Percentiles rank a stretch among this genome's conserved stretches.
Conservation (phyloP, 2,888 invertebrate species). For the Bimastos eiseni region DNA sequence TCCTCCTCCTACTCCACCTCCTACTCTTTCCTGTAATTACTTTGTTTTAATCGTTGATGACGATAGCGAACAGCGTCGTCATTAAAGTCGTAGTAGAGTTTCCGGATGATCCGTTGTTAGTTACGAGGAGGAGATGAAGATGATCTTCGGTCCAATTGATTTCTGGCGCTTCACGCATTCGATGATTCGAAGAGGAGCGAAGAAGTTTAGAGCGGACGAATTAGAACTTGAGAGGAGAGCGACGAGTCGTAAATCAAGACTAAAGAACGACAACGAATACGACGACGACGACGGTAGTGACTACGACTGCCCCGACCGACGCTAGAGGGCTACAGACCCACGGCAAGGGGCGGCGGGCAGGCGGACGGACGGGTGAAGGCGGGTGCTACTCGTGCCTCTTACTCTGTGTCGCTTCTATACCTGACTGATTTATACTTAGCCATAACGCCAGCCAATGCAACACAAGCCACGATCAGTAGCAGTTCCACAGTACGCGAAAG, state of each 20-base stretch:
- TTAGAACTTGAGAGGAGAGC: background rate
- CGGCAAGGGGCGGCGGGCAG: background rate
- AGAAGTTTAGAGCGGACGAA: background rate
- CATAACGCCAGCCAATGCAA: background rate
- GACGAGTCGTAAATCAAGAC: background rate
- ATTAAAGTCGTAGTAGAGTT: background rate
- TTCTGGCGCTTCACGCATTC: background rate
- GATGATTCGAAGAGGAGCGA: background rate
- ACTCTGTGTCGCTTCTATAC: background rate
- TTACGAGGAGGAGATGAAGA: background rate
- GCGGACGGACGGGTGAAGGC: background rate
- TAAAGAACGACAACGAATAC: background rate
- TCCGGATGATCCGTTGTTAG: background rate
- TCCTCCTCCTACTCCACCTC: background rate
- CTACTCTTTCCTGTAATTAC: background rate
- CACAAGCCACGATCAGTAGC: conserved; percentile 5
- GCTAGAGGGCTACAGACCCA: background rate
- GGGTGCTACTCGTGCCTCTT: background rate
- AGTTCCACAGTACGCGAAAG: background rate
- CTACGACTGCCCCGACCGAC: background rate
- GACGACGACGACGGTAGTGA: too few relatives aligned
- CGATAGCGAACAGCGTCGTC: background rate
- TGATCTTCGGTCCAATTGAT: background rate
- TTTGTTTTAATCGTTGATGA: background rate
- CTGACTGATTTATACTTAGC: conserved; percentile 13